Conservation (phyloP, 2,888 invertebrate species). For the Drosophila nigricruria region DNA sequence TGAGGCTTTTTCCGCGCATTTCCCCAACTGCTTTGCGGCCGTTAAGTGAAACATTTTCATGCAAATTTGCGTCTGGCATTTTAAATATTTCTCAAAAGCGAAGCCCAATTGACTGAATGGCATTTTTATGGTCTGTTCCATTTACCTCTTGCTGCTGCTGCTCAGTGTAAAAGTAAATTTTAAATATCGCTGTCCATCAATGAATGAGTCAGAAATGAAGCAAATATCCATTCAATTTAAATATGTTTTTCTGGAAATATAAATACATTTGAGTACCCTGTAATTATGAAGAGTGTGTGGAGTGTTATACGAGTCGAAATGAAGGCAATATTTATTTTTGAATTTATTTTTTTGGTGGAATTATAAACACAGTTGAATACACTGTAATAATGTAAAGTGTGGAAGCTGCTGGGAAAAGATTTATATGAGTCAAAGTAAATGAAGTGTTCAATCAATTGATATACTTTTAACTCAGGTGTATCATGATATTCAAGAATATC, state of each 20-base stretch:
- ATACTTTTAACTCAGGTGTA: no score
- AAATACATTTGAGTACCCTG: neutral
- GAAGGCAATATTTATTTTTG: neutral
- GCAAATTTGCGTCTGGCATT: slow-evolving; percentile 60
- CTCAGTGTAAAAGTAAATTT: slow-evolving; percentile 1
- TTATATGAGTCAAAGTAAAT: neutral
- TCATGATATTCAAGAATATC: no score
- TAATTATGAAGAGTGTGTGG: neutral
- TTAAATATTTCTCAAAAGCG: slow-evolving; percentile 71
- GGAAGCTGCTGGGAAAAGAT: no score
- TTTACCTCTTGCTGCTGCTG: slow-evolving; percentile 7
- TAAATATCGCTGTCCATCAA: slow-evolving; percentile 1
- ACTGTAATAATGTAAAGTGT: neutral
- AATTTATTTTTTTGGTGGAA: neutral
- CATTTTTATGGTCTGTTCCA: slow-evolving; percentile 48
- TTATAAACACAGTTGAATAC: neutral
- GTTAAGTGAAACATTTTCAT: slow-evolving; percentile 69
- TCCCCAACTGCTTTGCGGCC: slow-evolving; percentile 64
- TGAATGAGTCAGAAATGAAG: neutral
- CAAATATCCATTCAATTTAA: slow-evolving; percentile 11
- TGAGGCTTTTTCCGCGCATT: slow-evolving; percentile 42
- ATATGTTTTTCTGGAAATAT: slow-evolving; percentile 4
- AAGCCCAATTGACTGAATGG: slow-evolving; percentile 56
- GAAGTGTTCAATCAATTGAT: neutral
- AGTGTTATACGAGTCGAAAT: neutral